Evolutionary conservation across 2,113 vertebrate species (phyloP), one percentile per base, ranked within the genome.

Genomic region (Larimichthys crocea): DNA sequence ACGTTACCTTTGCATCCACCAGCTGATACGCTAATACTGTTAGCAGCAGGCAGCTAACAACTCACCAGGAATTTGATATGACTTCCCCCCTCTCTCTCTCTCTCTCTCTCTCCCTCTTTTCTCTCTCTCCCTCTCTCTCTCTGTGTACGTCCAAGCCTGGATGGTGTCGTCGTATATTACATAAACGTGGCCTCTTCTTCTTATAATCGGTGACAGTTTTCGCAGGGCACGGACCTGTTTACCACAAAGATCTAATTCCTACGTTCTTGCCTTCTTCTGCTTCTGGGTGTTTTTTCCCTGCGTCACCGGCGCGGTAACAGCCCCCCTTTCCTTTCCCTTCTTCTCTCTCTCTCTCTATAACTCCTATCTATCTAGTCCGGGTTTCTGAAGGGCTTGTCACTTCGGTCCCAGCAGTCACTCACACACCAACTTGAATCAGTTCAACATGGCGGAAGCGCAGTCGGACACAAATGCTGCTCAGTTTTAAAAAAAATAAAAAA

Each of bases 211-310:
- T 80, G 89, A 83, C 83, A 85, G 90, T 80, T 89, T 91, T 72
- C 82, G 79, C 73, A 84, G 83, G 75, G 72, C 79, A 78, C 10
- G 86, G 83, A 89, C 64, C 86, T 85, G 86, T 67, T 67, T 88
- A 86, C 80, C 78, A 86, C 67, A 86, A 91, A 71, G 86, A 75
- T 90, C 86, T 90, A 76, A 84, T 93, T 90, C 91, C 92, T 91
- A 86, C 88, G 91, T 73, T 85, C 89, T 83, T 89, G 82, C 93
- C 90, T 24, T 24, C 24, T 24, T 91, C 89, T 88, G 90, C 91
- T 95, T 92, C 93, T 93, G 95, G 95, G 94, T 96, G 96, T 96
- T 96, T 96, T 24, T 95, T 96, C 95, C 35, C 96, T 97, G 96
- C 96, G 96, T 97, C 96, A 97, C 96, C 96, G 95, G 91, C 94